Conservation (phyloP, 1,140 invertebrate genomes). For the Meloidogyne hapla region DNA sequence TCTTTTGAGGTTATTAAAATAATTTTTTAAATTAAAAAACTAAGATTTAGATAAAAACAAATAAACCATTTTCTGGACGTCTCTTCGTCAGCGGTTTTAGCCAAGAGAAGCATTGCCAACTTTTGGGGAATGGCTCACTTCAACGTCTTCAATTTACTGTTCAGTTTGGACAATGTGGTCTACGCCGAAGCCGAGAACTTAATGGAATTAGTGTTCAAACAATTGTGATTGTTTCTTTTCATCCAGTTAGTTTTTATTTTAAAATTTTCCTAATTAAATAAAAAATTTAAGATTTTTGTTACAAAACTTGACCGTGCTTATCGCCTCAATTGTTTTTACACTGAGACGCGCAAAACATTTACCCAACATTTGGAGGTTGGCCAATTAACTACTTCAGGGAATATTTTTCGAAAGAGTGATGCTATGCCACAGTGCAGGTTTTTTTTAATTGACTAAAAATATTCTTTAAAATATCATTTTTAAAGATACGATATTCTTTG, state of each 20-base stretch:
- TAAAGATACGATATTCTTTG: constrained; percentile 59
- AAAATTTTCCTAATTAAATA: background rate
- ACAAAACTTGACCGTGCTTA: constrained; percentile 62
- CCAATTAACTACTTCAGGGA: constrained; percentile 48
- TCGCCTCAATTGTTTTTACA: constrained; percentile 59
- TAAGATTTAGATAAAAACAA: constrained; percentile 52
- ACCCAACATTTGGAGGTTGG: constrained; percentile 55
- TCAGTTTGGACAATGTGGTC: constrained; percentile 59
- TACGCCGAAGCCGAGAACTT: constrained; percentile 54
- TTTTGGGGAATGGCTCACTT: constrained; percentile 39
- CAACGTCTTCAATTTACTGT: constrained; percentile 43
- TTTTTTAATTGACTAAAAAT: background rate
- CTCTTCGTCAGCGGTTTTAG: constrained; percentile 58
- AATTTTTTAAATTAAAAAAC: constrained; percentile 15
- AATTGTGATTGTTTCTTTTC: constrained; percentile 62
- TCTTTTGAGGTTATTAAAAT: constrained; percentile 16
- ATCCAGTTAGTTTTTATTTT: constrained; percentile 48
- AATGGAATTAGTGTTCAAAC: constrained; percentile 59
- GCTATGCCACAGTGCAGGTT: constrained; percentile 53
- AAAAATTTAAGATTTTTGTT: constrained; percentile 55
- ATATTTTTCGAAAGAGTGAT: constrained; percentile 39
- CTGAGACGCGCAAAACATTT: constrained; percentile 52
- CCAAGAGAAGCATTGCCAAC: constrained; percentile 49
- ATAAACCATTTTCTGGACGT: constrained; percentile 54
- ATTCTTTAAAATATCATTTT: constrained; percentile 10